Base-by-base conservation (phyloP, 2,113 vertebrate genomes). In the Saguinus imperator region DNA sequence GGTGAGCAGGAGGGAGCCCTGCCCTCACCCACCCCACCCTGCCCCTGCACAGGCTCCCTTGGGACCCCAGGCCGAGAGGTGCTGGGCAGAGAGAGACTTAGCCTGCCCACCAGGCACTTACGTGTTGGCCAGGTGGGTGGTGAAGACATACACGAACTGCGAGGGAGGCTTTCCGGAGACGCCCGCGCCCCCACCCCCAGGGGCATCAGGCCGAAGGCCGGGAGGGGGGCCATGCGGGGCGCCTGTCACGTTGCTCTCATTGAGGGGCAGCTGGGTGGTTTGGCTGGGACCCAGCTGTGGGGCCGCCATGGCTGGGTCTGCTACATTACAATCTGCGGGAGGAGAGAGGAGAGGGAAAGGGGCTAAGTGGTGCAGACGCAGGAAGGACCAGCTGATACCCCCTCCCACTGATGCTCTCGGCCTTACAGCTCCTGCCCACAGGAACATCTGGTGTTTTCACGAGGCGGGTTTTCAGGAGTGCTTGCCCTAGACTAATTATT, bases 41-140 rank as follows among this genome's bases (percentile, higher is more conserved):
- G 20, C 17, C 17, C 84, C 50, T 3, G 2, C 12, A 48, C 12
- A 4, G 1, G 0, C 35, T 66, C 70, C 21, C 70, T 23, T n/a
- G 20, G 76, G 37, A 12, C 35, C 48, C 75, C 52, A 77, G 43
- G 72, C 83, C 21, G 1, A 70, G 48, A 75, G 18, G 37, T 11
- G 12, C 75, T 17, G 17, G 5, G 0, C 13, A 77, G 3, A 79
- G 12, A 4, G 32, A 23, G 66, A 73, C 1, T 6, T 37, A 7
- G 29, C 35, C 76, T 32, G 32, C 48, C 87, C 32, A 68, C 7
- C 1, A 57, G 35, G 27, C 1, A 97, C 99, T 99, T 98, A 99
- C 99, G 99, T 99, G 99, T 99, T 99, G 66, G 99, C 99, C 40
- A 99, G 98, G 98, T 98, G 99, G 43, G 99, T 99, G 70, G 99